These are phyloP conservation scores for Sebastolobus alascanus DNA, from an alignment of 2,797 vertebrate genomes.

Conservation along the genomic window DNA sequence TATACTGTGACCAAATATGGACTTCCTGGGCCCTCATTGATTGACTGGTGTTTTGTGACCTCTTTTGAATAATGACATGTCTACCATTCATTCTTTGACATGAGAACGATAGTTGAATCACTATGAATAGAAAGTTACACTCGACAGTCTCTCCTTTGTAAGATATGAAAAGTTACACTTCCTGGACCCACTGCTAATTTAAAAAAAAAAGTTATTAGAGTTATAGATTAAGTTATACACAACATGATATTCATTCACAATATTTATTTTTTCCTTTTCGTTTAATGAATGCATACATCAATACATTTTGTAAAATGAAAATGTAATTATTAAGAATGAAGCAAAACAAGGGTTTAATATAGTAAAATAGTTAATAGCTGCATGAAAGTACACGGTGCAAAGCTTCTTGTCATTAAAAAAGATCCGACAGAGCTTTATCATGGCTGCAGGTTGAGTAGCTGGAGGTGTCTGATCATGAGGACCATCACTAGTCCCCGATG, in stretches of 20 bases:
- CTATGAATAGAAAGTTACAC: no score
- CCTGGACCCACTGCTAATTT: no score
- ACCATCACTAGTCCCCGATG: accelerated
- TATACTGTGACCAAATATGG: neutral
- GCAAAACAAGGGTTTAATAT: neutral
- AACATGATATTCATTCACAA: neutral
- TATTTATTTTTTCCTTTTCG: neutral
- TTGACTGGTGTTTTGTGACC: no score
- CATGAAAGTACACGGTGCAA: neutral
- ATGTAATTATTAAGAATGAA: constrained; percentile 1
- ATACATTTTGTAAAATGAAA: neutral
- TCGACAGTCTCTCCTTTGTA: no score
- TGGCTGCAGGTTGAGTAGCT: neutral
- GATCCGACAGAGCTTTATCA: neutral
- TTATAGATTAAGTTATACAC: neutral
- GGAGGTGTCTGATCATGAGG: neutral
- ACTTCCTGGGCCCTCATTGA: no score
- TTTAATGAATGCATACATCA: neutral
- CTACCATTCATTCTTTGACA: no score
- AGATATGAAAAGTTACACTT: no score
- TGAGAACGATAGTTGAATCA: no score
- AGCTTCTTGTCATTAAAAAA: no score
- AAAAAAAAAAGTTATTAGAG: no score
- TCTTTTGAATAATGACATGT: no score
- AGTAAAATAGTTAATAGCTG: neutral